Conservation (phyloP, 2,888 invertebrate genomes). For the Oeneis ivallda region DNA sequence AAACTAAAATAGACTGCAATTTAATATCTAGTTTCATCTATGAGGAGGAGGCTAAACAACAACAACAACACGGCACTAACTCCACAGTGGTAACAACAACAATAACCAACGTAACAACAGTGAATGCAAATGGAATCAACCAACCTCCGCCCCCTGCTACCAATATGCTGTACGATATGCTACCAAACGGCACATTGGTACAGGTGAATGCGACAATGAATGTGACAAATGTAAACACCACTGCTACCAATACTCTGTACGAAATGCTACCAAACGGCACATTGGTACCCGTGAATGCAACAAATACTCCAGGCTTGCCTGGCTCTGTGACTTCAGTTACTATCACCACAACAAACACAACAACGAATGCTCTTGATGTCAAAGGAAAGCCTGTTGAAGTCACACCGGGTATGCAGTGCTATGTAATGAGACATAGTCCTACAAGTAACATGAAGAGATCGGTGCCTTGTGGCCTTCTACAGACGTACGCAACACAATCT, state of each 20-base stretch:
- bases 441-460: constrained; percentile 57
- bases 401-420: constrained; percentile 70
- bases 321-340: constrained; percentile 52
- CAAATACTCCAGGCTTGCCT: constrained; percentile 37
- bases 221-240: constrained; percentile 46
- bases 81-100: constrained; percentile 58
- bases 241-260: constrained; percentile 48
- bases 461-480: constrained; percentile 66
- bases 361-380: constrained; percentile 70
- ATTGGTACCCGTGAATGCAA: constrained; percentile 59
- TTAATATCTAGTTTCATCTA: constrained; percentile 69
- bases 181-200: constrained; percentile 66
- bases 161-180: constrained; percentile 51
- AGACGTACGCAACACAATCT: constrained; percentile 66
- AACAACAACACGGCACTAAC: constrained; percentile 46
- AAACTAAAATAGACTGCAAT: constrained; percentile 70
- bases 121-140: constrained; percentile 50
- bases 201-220: constrained; percentile 55
- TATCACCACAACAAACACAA: constrained; percentile 61
- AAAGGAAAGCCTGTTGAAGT: constrained; percentile 67
- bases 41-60: constrained; percentile 49
- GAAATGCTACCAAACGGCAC: constrained; percentile 66
- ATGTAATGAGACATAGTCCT: constrained; percentile 57
- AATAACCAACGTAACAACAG: constrained; percentile 64
- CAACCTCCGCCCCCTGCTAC: constrained; percentile 37